Base-by-base conservation (phyloP, 2,113 vertebrate genomes). In the Caretta caretta region DNA sequence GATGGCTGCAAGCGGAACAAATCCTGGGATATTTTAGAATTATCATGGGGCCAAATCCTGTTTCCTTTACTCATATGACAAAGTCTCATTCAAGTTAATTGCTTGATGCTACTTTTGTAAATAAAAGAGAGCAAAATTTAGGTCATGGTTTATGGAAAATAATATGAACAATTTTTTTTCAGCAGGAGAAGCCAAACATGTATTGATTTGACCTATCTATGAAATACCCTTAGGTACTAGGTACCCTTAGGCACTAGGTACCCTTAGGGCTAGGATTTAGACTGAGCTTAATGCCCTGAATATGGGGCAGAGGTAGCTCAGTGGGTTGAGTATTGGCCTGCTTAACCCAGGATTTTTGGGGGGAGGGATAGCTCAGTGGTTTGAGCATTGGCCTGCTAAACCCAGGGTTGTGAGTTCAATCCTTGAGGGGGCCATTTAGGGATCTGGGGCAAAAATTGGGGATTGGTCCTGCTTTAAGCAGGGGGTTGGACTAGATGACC, bases 11-110 rank as follows among this genome's bases (percentile, higher is more conserved):
- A 94, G 50, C 72, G 96, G 93, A 93, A 95, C 96, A 97, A 97
- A 97, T 96, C 82, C 88, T 83, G 25, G 86, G 87, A 90, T 81
- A 88, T 91, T 97, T 95, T 85, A 92, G 86, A 96, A 59, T 38
- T 96, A 89, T 96, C 96, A 95, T 4, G 35, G 93, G 93, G 88
- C 92, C 96, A 97, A 97, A 95, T 84, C 83, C 93, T 91, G 88
- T 90, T 95, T 89, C 65, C 88, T 96, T 96, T 93, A 84, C 78
- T 90, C 84, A 4, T 93, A 89, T 78, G 90, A 95, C 75, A 65
- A 29, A 92, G 85, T 48, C 75, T 83, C 90, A 78, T 86, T 94
- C 46, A 35, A 96, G 90, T 94, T 93, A 91, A 88, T 84, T 89
- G 51, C 56, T 94, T 91, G 81, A 91, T 95, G 95, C 5, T 1